phyloP scores from a whole-genome alignment of 2,888 invertebrate genomes.

The Deilephila elpenor region DNA sequence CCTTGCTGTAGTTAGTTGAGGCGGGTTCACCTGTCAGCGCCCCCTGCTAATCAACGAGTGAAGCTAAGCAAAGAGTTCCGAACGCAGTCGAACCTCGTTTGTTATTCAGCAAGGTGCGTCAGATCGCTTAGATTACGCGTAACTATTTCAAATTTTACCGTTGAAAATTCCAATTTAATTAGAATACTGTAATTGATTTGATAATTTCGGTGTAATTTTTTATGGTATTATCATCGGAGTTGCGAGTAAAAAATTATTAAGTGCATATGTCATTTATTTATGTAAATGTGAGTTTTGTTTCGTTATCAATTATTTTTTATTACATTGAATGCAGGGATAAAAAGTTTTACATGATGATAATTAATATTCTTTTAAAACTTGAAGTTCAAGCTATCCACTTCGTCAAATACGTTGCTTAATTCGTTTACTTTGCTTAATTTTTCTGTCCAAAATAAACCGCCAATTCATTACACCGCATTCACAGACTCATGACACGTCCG shows the following conservation, averaged over 20 bases:
- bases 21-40: conserved; percentile 1
- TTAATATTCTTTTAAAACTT: too few species aligned
- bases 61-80: not conserved
- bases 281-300: not conserved
- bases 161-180: not conserved
- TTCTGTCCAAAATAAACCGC: not conserved
- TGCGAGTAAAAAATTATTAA: not conserved
- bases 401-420: not conserved
- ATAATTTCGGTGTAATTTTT: not conserved
- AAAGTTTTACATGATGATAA: too few species aligned
- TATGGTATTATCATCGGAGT: not conserved
- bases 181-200: conserved; percentile 3
- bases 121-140: conserved; percentile 3
- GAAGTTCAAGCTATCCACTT: not conserved
- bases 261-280: not conserved
- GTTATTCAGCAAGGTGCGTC: conserved; percentile 21
- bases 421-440: not conserved
- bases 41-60: conserved; percentile 24
- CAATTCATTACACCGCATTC: not conserved
- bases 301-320: not conserved
- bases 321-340: not conserved
- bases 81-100: not conserved
- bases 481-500: conserved; percentile 4
- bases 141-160: not conserved
- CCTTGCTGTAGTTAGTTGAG: not conserved